Percentiles rank a stretch among this genome's conserved stretches.
phyloP scores from a whole-genome alignment of 2,113 vertebrate genomes.

The Azemiops feae region DNA sequence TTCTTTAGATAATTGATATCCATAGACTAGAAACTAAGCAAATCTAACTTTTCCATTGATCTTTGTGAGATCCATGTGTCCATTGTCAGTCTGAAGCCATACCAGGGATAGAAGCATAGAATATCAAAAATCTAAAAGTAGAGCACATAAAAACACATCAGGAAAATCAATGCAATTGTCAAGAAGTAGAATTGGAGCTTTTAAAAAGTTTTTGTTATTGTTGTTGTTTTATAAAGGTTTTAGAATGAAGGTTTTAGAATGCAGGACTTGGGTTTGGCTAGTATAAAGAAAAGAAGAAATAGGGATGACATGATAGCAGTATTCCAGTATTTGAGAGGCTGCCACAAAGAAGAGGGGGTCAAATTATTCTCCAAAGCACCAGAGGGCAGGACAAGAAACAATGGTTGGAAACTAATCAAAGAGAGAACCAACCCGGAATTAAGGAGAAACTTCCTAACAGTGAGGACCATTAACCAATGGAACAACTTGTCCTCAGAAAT shows the following conservation, averaged over 20 bases:
- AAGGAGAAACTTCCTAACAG: no score
- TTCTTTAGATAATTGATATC: not conserved
- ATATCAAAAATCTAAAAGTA: not conserved
- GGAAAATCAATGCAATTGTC: not conserved
- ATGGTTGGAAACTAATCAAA: no score
- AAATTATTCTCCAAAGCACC: no score
- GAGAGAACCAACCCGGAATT: no score
- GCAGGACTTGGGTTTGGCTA: no score
- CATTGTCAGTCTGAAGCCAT: not conserved
- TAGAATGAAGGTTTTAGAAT: not conserved
- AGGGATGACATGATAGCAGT: no score
- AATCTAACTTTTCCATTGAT: not conserved
- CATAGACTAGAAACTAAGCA: not conserved
- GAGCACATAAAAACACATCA: not conserved
- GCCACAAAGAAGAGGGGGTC: no score
- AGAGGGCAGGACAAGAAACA: no score
- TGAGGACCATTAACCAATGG: no score
- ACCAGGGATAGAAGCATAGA: not conserved
- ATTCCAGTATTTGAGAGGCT: no score
- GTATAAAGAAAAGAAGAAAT: no score
- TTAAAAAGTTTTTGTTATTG: not conserved
- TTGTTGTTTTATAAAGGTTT: not conserved
- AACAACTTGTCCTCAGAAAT: no score
- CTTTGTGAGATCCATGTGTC: not conserved
- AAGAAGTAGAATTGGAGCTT: not conserved